Percentiles rank a stretch among this genome's conserved stretches.
Evolutionary conservation across 2,888 invertebrate genomes (phyloP).

Genomic region (Hipparchia semele): DNA sequence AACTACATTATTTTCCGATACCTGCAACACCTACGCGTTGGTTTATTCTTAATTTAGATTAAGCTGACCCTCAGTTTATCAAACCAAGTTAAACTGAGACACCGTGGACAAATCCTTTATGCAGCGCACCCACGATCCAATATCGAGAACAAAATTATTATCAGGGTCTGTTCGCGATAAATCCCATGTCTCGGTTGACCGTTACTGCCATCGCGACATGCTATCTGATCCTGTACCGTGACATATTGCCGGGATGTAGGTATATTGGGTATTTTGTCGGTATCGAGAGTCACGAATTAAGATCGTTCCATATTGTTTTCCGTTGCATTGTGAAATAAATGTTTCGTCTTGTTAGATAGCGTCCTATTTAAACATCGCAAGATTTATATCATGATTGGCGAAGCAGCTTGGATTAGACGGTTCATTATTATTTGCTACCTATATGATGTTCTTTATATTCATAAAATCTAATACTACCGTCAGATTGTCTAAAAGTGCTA

Average conservation of each 20-base stretch:
- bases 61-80: background rate
- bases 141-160: conserved; percentile 64
- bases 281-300: conserved; percentile 51
- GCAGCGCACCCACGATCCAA: conserved; percentile 62
- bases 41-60: too few relatives aligned
- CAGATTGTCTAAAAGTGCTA: too few relatives aligned
- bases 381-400: conserved; percentile 12
- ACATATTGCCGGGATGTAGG: conserved; percentile 58
- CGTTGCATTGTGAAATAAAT: conserved; percentile 20
- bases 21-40: too few relatives aligned
- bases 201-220: conserved; percentile 55
- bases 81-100: conserved; percentile 3
- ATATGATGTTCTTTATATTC: background rate
- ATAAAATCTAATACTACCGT: background rate
- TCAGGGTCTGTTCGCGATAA: conserved; percentile 55
- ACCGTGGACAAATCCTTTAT: conserved; percentile 44
- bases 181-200: conserved; percentile 57
- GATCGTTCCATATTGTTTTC: conserved; percentile 41
- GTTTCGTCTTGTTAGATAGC: conserved; percentile 25
- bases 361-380: conserved; percentile 14
- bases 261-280: conserved; percentile 49
- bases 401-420: background rate
- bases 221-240: conserved; percentile 61
- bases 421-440: background rate
- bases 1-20: too few relatives aligned